Conservation (phyloP, 2,797 vertebrate species). For the Enteromius trimaculatus region DNA sequence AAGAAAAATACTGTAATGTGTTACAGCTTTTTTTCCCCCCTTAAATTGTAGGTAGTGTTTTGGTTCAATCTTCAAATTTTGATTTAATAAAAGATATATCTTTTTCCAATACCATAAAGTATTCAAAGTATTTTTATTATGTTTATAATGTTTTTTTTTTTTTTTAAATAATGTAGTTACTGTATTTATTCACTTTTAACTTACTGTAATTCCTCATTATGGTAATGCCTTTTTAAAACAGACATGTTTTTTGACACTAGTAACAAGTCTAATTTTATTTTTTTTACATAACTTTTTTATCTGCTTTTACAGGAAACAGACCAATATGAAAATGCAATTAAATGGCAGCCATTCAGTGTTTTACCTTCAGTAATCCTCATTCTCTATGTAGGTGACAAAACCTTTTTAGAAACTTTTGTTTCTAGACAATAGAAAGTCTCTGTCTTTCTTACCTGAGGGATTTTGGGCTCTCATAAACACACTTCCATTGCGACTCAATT, state of each 20-base stretch:
- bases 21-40: neutral
- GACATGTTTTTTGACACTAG: neutral
- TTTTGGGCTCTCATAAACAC: constrained; percentile 93
- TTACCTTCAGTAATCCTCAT: neutral
- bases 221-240: neutral
- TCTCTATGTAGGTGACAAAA: neutral
- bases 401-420: constrained; percentile 6
- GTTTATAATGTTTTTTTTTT: too few species aligned
- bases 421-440: neutral
- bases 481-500: constrained; percentile 95
- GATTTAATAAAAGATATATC: neutral
- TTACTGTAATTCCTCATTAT: neutral
- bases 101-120: neutral
- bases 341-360: neutral
- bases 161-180: neutral
- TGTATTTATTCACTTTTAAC: neutral
- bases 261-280: too few species aligned
- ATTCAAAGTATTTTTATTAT: neutral
- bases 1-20: neutral
- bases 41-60: neutral
- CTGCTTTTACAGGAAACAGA: neutral
- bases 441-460: constrained; percentile 77
- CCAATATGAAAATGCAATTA: neutral
- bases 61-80: neutral
- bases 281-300: too few species aligned